Evolutionary conservation across 2,113 vertebrate species (phyloP), one percentile per base, ranked within the genome.

Genomic region (Dicentrarchus labrax): DNA sequence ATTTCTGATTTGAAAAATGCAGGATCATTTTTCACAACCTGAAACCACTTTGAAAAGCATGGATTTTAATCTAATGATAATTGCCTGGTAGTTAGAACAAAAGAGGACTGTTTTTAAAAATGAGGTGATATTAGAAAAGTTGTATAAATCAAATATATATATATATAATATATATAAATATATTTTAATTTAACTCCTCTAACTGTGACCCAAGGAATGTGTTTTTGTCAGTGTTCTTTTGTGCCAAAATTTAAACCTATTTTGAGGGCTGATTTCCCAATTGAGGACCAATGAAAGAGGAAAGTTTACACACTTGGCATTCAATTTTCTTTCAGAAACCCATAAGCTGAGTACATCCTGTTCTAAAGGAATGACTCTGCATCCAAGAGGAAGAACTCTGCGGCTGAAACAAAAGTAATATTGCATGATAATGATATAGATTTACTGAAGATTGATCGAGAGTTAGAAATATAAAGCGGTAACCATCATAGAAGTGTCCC

Each of bases 201-300:
- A 36, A 59, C 48, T 79, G 53, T 87, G 78, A 91, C 77, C 57
- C n/a, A 50, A 74, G 76, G 82, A 90, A 93, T 88, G 80, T 90
- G 69, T 82, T 82, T 81, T 11, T 82, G 41, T 86, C 51, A 7
- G 21, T 61, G 57, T 77, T 84, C 47, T 48, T 92, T 87, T 79
- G 88, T 93, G 91, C 92, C 91, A 93, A 93, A 92, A 83, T 39
- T 10, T 16, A n/a, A 16, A 54, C 5, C 17, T 72, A 59, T 69
- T 64, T 80, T 68, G 76, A 91, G 80, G 76, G 80, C 73, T 92
- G 66, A 85, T 70, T 80, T 82, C 72, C 59, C 48, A 61, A 8
- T 9, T 36, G 19, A 82, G 80, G 72, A 78, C 76, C 76, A 80
- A 72, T 57, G 72, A 88, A 41, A 72, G 73, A 85, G 67, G 15